phyloP scores from a whole-genome alignment of 2,113 vertebrate species.

The Notarius quadriscutis region DNA sequence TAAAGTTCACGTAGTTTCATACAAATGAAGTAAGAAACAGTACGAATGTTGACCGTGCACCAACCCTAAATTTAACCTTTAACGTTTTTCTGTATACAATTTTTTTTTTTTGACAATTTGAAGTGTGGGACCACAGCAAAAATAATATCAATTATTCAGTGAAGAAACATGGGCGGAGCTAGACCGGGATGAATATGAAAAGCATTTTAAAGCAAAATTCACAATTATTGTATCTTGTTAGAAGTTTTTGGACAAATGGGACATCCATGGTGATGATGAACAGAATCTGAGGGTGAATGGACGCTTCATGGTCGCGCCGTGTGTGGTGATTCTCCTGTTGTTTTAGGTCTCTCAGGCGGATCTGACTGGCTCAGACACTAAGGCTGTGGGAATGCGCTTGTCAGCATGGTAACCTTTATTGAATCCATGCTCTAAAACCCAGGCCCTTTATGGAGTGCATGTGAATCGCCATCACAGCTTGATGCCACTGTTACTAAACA shows the following conservation, averaged over 20 bases:
- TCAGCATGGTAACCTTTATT: constrained; percentile 29
- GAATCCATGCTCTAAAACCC: constrained; percentile 16
- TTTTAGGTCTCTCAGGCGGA: constrained; percentile 14
- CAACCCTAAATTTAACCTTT: background rate
- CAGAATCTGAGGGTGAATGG: background rate
- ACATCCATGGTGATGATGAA: background rate
- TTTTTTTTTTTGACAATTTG: background rate
- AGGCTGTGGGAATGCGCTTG: constrained; percentile 32
- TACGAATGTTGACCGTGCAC: background rate
- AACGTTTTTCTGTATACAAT: background rate
- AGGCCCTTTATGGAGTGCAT: background rate
- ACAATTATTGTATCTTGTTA: background rate
- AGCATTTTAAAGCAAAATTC: background rate
- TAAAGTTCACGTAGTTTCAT: background rate
- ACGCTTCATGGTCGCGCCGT: background rate
- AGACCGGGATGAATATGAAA: background rate
- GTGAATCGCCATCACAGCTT: background rate
- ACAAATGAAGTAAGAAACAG: background rate
- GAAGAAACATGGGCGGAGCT: background rate
- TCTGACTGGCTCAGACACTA: constrained; percentile 38
- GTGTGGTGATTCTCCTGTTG: constrained; percentile 19
- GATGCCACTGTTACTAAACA: constrained; percentile 11
- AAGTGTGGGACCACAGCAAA: background rate
- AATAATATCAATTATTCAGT: background rate
- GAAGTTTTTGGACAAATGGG: background rate